phyloP scores from a whole-genome alignment of 2,113 vertebrate genomes.

The Anarrhichthys ocellatus region DNA sequence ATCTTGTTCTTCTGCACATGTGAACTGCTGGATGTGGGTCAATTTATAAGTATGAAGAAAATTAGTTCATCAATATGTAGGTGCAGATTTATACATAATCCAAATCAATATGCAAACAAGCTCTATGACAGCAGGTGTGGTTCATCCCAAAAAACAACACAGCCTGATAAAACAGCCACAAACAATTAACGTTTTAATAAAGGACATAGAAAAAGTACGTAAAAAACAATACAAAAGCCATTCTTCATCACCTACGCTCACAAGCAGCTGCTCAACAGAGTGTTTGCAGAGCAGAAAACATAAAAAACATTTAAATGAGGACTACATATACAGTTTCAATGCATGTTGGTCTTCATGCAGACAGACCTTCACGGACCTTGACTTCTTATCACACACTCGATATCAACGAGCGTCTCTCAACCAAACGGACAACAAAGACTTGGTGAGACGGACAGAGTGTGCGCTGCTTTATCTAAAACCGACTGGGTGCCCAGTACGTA shows the following conservation, averaged over 20 bases:
- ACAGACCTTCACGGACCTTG: not conserved
- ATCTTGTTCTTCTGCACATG: not conserved
- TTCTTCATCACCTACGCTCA: not conserved
- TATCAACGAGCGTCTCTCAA: not conserved
- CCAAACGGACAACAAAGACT: not conserved
- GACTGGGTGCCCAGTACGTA: not conserved
- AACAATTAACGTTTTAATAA: too few relatives aligned
- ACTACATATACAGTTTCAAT: not conserved
- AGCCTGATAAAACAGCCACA: too few relatives aligned
- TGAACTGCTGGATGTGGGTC: not conserved
- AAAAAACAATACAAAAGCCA: not conserved
- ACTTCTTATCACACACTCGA: not conserved
- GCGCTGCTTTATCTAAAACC: constrained; percentile 6
- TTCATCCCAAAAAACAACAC: too few relatives aligned
- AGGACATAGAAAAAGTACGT: not conserved
- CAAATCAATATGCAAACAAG: not conserved
- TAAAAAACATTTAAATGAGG: not conserved
- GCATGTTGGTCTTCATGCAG: too few relatives aligned
- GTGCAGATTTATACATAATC: not conserved
- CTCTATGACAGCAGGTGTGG: not conserved
- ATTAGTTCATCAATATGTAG: not conserved
- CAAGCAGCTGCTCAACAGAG: not conserved
- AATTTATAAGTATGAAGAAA: not conserved
- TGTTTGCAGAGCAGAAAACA: not conserved
- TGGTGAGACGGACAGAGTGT: not conserved